Conservation (phyloP, 2,113 vertebrate species). For the Ceuthmochares aereus region DNA sequence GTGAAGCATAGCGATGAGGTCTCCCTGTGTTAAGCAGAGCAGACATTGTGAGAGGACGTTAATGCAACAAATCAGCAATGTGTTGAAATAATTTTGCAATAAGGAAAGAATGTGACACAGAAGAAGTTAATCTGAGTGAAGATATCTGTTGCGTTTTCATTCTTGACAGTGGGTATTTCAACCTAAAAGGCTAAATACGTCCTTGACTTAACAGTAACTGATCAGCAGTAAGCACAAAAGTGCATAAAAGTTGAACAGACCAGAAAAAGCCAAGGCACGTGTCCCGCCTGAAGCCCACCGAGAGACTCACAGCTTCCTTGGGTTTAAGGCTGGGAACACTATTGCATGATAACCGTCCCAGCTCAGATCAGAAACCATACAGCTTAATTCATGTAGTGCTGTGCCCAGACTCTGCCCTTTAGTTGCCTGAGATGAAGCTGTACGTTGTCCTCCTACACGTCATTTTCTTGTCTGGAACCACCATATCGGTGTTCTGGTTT, state of each 20-base stretch:
- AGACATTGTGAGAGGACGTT: not conserved
- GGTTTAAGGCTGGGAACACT: not conserved
- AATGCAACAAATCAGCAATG: conserved; percentile 35
- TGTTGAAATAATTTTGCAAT: not conserved
- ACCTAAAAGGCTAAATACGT: not conserved
- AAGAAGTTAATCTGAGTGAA: not conserved
- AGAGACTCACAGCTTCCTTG: not conserved
- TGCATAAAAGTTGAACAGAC: not conserved
- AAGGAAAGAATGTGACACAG: not conserved
- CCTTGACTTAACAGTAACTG: not conserved
- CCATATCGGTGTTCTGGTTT: accelerated
- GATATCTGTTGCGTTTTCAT: not conserved
- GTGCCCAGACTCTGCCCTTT: not conserved
- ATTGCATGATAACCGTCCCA: accelerated
- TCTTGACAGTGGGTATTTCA: not conserved
- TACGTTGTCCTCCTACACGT: not conserved
- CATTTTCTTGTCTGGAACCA: not conserved
- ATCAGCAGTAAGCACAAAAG: not conserved
- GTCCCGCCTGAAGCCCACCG: not conserved
- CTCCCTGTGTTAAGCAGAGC: not conserved
- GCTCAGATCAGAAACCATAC: not conserved
- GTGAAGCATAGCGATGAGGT: too few relatives aligned
- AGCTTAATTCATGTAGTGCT: not conserved
- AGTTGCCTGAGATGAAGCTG: not conserved
- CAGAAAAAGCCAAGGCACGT: accelerated